Percentiles rank a stretch among this genome's conserved stretches.
phyloP scores from a whole-genome alignment of 2,888 invertebrate genomes.

The Coleophora deauratella region DNA sequence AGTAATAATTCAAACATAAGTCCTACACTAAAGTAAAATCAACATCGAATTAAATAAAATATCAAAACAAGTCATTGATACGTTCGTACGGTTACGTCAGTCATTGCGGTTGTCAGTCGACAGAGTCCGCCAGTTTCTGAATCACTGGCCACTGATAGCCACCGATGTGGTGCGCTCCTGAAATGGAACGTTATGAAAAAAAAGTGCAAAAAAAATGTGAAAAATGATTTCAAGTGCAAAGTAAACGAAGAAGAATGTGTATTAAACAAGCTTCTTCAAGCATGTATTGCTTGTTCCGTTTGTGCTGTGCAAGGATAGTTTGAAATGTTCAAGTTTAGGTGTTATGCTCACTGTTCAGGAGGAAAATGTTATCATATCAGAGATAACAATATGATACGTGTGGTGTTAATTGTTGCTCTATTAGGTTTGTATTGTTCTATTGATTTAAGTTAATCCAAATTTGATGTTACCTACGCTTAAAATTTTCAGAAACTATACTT shows the following conservation, averaged over 20 bases:
- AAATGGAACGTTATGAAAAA: background rate
- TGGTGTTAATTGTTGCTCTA: background rate
- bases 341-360: background rate
- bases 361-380: background rate
- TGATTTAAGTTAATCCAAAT: background rate
- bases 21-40: no score
- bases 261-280: no score
- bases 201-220: background rate
- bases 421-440: background rate
- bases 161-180: slow-evolving; percentile 9
- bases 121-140: slow-evolving; percentile 31
- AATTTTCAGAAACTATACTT: no score
- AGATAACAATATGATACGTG: background rate
- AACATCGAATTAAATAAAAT: background rate
- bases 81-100: background rate
- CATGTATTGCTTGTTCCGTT: background rate
- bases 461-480: no score
- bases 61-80: background rate
- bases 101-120: background rate
- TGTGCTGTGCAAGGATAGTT: slow-evolving; percentile 1
- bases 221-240: background rate
- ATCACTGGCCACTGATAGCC: slow-evolving; percentile 28
- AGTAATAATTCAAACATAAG: no score
- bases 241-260: background rate
- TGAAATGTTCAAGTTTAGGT: background rate